Conservation (phyloP, 2,888 invertebrate species). For the Eledone cirrhosa region DNA sequence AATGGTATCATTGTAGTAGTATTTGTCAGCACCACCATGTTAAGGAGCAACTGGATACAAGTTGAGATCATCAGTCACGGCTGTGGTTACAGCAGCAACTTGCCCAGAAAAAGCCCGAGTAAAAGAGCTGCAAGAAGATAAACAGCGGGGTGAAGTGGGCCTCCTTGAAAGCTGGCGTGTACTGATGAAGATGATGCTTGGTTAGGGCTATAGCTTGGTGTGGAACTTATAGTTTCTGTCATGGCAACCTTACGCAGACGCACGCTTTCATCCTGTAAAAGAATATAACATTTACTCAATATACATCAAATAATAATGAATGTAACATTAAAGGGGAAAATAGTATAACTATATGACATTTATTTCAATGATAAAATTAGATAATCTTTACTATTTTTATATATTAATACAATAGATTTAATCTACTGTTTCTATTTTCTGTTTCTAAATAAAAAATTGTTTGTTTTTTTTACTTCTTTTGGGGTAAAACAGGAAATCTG, state of each 20-base stretch:
- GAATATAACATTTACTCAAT: too few relatives aligned
- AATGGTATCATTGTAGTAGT: constrained; percentile 23
- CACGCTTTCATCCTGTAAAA: constrained; percentile 57
- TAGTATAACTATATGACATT: too few relatives aligned
- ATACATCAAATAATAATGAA: too few relatives aligned
- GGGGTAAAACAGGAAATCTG: too few relatives aligned
- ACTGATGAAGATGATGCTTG: constrained; percentile 74
- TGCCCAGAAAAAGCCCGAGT: constrained; percentile 54
- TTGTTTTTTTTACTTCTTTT: too few relatives aligned
- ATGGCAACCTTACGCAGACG: constrained; percentile 63
- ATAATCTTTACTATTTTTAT: too few relatives aligned
- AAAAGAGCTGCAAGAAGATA: constrained; percentile 52
- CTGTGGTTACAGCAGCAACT: constrained; percentile 49
- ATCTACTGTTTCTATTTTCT: too few relatives aligned
- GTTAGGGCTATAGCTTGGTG: constrained; percentile 62
- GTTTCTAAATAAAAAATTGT: neutral
- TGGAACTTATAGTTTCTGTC: constrained; percentile 58
- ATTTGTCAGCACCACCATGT: constrained; percentile 16
- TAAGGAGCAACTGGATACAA: neutral
- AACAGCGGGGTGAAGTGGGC: constrained; percentile 46
- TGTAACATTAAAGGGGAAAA: too few relatives aligned
- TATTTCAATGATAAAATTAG: too few relatives aligned
- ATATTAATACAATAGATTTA: too few relatives aligned
- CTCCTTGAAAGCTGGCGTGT: constrained; percentile 39
- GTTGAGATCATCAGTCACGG: constrained; percentile 17